Conservation (phyloP, 1,140 invertebrate species). For the Drosophila grimshawi region DNA sequence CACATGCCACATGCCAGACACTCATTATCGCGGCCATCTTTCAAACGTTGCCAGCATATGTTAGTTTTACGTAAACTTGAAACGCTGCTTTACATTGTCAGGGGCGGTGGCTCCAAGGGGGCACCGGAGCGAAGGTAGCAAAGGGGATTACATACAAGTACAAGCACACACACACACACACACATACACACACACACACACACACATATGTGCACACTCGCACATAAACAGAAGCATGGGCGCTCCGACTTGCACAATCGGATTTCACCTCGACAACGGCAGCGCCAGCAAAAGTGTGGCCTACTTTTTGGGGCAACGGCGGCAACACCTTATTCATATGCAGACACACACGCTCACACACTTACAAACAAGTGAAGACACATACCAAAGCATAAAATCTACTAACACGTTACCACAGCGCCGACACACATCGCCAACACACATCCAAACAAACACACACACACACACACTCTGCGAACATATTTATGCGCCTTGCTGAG, state of each 20-base stretch:
- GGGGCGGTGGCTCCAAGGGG: neutral
- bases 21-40: conserved; percentile 76
- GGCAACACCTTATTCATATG: conserved; percentile 19
- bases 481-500: conserved; percentile 65
- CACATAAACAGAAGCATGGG: neutral
- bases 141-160: conserved; percentile 1
- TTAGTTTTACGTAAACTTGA: conserved; percentile 78
- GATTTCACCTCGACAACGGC: conserved; percentile 47
- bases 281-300: conserved; percentile 62
- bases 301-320: conserved; percentile 55
- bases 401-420: conserved; percentile 71
- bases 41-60: conserved; percentile 74
- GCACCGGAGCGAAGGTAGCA: neutral
- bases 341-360: conserved; percentile 7
- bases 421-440: conserved; percentile 9
- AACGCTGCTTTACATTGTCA: conserved; percentile 62
- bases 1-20: conserved; percentile 2
- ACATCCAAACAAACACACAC: conserved; percentile 18
- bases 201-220: conserved; percentile 6
- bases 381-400: conserved; percentile 67
- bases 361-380: neutral
- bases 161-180: conserved; percentile 21
- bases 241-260: conserved; percentile 22
- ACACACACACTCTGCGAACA: conserved; percentile 47
- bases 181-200: conserved; percentile 20